Base-by-base conservation (phyloP, 2,113 vertebrate genomes). In the Phalacrocorax pelagicus region DNA sequence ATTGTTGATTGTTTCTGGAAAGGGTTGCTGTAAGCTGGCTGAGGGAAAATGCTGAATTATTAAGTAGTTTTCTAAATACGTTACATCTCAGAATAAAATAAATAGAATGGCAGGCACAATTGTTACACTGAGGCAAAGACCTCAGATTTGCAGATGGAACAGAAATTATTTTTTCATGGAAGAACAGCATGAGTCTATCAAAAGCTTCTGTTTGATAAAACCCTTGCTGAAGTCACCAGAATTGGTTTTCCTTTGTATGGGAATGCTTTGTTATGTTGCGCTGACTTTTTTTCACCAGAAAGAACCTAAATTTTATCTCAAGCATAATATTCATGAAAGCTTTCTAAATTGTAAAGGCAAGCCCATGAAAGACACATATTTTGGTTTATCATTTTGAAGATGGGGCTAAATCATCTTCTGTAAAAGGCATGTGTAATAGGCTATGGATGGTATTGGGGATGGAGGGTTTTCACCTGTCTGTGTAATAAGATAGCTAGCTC, bases 41-140 rank as follows among this genome's bases (percentile, higher is more conserved):
- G 23, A 92, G 46, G 46, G 55, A 92, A 80, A 86, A 83, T 90
- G 91, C 87, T 94, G 90, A 92, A 92, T 59, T 95, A 82, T 91
- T 93, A 95, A 95, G 81, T 75, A 70, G 57, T 52, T 96, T 94
- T 85, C 42, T 96, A 96, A 96, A 92, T 88, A 65, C 23, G 34
- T 74, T 90, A 27, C 52, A 65, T 83, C 55, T 86, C 46, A 77
- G 23, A 71, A 59, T 51, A 81, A 79, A 93, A 81, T 88, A 65
- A 96, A 85, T 72, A n/a, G 63, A 36, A 7, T 63, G 36, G 47
- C n/a, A 36, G 52, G 44, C 40, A 8, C 36, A 73, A 6, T 69
- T 77, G 30, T 86, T 92, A 88, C 36, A 70, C 30, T 29, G 29
- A 88, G 65, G 30, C 62, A 81, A 80, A 91, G 38, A 58, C 36